Percentiles rank a stretch among this genome's conserved stretches.
These are phyloP conservation scores for Chloropsis hardwickii DNA, from an alignment of 2,113 vertebrate species.

Conservation along the genomic window DNA sequence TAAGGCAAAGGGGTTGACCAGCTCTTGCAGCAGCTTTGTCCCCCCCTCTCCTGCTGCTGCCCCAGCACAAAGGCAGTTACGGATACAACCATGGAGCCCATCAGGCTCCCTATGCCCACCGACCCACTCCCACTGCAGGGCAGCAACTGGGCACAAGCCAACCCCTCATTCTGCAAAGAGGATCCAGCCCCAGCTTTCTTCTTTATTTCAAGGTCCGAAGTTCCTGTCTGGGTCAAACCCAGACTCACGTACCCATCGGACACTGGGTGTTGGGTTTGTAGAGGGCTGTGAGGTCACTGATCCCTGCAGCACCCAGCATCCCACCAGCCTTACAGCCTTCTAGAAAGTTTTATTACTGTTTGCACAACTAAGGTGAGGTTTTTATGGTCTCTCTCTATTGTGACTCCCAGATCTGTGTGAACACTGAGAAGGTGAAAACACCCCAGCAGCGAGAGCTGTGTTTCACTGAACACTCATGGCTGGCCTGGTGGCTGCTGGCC, in stretches of 20 bases:
- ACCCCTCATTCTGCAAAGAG: neutral
- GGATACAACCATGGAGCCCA: neutral
- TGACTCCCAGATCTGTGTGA: neutral
- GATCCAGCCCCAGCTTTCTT: neutral
- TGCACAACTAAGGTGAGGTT: neutral
- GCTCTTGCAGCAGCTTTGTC: neutral
- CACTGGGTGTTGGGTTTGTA: neutral
- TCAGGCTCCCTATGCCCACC: fast-evolving
- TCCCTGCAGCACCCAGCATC: neutral
- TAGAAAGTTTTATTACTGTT: neutral
- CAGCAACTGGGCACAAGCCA: neutral
- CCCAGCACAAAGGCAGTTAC: neutral
- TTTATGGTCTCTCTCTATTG: fast-evolving
- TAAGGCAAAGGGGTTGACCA: neutral
- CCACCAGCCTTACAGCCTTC: neutral
- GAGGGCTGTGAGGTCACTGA: fast-evolving
- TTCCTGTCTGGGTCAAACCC: neutral
- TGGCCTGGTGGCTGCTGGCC: neutral
- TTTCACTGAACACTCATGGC: fast-evolving
- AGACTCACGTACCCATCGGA: fast-evolving
- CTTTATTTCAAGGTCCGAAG: neutral
- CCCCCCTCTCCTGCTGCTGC: neutral
- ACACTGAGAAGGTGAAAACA: neutral
- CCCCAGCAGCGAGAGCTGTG: neutral
- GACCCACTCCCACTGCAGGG: fast-evolving